Base-by-base conservation (phyloP, 2,888 invertebrate genomes). In the Campoplex capitator region DNA sequence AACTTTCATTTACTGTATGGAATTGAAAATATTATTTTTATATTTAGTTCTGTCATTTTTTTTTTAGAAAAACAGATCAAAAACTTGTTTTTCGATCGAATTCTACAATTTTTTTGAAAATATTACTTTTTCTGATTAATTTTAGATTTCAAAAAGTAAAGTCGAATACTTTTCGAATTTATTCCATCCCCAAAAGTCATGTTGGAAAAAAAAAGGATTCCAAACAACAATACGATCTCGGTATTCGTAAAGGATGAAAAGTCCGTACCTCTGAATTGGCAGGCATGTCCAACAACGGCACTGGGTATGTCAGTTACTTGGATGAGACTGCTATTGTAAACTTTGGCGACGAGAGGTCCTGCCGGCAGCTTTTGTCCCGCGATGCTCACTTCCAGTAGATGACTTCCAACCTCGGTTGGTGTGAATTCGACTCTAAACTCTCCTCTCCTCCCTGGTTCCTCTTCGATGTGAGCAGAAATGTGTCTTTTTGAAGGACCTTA, bases 231-330 rank as follows among this genome's bases (percentile, higher is more conserved):
- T 38, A 38, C 38, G 38, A 38, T 32, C 1, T 16, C 0, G 16
- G 32, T 62, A 0, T 32, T 62, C 32, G 1, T 62, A 4, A 7
- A 28, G 6, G 13, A 28, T 32, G 3, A 28, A 7, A 32, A 62
- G 16, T 16, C 32, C 23, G 13, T 95, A 98, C 98, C 98, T 96
- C 97, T 97, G 95, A 99, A 99, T 95, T 99, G 98, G 93, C 99
- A 98, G 88, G 98, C 98, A 95, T 99, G 98, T 80, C 99, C 99
- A 58, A 99, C 98, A 88, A 98, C 97, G 86, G 98, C 99, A 92
- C 97, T 98, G 91, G 98, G 97, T 51, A 99, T 97, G 94, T 99
- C 98, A 80, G 98, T 98, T 90, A 99, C 98, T 95, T 98, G 97
- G 93, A 99, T 99, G 89, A 98, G 96, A 89, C 98, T 97, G 88